Percentiles rank a stretch among this genome's conserved stretches.
Evolutionary conservation across 2,113 vertebrate genomes (phyloP).

Genomic region (Macrotus californicus): DNA sequence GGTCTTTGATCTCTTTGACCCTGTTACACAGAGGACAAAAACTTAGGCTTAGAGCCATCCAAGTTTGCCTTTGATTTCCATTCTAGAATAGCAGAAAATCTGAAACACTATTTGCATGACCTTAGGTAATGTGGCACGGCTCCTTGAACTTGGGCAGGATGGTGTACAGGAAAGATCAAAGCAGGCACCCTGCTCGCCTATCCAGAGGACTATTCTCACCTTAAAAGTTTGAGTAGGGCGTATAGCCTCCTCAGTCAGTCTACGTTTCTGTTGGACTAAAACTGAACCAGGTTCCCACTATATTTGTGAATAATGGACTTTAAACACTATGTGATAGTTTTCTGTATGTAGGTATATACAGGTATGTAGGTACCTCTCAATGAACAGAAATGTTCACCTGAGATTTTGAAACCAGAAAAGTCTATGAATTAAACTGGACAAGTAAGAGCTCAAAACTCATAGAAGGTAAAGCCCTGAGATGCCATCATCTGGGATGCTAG

Average conservation of each 20-base stretch:
- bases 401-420: background rate
- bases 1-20: background rate
- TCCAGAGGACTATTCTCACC: background rate
- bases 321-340: background rate
- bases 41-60: background rate
- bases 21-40: background rate
- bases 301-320: background rate
- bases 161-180: background rate
- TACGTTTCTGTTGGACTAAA: background rate
- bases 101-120: background rate
- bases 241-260: background rate
- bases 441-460: background rate
- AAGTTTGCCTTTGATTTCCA: background rate
- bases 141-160: background rate
- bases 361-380: background rate
- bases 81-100: background rate
- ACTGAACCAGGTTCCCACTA: background rate
- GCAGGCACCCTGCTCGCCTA: background rate
- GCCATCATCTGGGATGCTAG: background rate
- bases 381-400: background rate
- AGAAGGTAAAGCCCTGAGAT: background rate
- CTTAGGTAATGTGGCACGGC: background rate
- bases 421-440: background rate
- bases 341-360: background rate
- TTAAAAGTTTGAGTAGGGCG: background rate